Conservation (phyloP, 2,113 vertebrate genomes). For the Rattus rattus region DNA sequence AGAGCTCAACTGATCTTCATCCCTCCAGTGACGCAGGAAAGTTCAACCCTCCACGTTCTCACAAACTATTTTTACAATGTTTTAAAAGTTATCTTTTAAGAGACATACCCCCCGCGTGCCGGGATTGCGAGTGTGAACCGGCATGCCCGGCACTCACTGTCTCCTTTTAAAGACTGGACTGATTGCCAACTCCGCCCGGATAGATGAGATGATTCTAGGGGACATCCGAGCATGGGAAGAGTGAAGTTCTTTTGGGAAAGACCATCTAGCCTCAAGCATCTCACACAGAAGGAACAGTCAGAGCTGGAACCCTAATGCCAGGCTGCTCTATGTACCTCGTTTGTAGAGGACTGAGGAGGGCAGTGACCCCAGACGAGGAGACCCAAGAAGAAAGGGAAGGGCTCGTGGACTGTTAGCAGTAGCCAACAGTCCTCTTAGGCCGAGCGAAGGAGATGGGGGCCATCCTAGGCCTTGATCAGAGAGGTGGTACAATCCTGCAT, state of each 20-base stretch:
- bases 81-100: background rate
- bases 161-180: background rate
- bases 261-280: background rate
- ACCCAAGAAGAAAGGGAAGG: background rate
- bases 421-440: background rate
- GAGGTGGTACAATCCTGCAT: background rate
- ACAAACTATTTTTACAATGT: background rate
- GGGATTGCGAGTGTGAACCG: background rate
- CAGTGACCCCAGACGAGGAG: background rate
- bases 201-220: conserved; percentile 11
- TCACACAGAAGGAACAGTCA: background rate
- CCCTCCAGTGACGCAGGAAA: background rate
- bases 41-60: background rate
- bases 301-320: background rate
- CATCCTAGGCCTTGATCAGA: background rate
- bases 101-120: background rate
- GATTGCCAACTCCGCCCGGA: background rate
- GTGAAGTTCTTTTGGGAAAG: background rate
- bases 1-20: background rate
- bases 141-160: background rate
- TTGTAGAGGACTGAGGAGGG: background rate
- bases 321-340: background rate
- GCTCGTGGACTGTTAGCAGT: background rate
- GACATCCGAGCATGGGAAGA: background rate
- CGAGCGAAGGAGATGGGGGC: background rate